Evolutionary conservation across 2,888 invertebrate genomes (phyloP).

Genomic region (Trachelus troglodyta): DNA sequence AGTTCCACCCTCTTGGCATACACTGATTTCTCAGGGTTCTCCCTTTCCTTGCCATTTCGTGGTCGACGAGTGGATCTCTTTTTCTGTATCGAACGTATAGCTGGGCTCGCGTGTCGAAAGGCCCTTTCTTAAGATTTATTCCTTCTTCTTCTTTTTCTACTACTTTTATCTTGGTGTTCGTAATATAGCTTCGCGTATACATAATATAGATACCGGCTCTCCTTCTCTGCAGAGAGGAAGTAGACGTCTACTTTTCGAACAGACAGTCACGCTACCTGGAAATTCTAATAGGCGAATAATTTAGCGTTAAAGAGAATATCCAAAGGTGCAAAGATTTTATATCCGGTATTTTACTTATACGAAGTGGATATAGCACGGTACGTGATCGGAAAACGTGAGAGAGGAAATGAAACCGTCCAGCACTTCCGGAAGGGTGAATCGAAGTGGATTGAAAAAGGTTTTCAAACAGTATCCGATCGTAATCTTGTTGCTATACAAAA

Average conservation of each 20-base stretch:
- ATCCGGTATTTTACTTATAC: neutral
- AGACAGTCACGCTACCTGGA: neutral
- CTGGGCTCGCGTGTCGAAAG: neutral
- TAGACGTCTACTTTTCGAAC: neutral
- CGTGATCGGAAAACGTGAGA: neutral
- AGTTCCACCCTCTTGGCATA: neutral
- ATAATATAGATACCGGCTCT: neutral
- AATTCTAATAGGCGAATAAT: neutral
- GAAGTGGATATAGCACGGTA: neutral
- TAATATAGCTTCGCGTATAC: neutral
- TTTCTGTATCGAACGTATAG: neutral
- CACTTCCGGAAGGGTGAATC: neutral
- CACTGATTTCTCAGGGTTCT: constrained; percentile 1
- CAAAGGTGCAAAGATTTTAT: neutral
- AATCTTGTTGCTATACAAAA: neutral
- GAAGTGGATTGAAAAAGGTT: neutral
- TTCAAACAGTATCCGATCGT: neutral
- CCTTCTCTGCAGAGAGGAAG: neutral
- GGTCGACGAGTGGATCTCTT: neutral
- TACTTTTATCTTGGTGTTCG: neutral
- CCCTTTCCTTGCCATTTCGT: neutral
- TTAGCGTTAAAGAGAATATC: neutral
- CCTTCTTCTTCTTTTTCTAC: neutral
- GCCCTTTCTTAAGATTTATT: neutral
- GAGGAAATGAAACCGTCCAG: neutral